Base-by-base conservation (phyloP, 2,797 vertebrate genomes). In the Myotis myotis region DNA sequence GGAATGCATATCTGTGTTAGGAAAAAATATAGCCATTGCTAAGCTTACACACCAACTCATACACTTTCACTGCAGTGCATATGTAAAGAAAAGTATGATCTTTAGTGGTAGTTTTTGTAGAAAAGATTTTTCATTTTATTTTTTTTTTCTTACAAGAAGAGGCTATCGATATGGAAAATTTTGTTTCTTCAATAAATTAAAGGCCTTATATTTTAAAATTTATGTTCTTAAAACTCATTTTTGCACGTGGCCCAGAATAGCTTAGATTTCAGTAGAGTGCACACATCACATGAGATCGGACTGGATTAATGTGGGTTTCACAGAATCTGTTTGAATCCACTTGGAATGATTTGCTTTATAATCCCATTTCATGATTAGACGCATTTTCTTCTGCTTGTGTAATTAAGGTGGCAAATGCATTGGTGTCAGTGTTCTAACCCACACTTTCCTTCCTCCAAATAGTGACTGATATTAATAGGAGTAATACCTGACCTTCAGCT, bases 271-370 rank as follows among this genome's bases (percentile, higher is more conserved):
- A 93, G 85, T 93, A 10, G 80, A 93, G 20, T 30, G 38, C 95
- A 5, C 10, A 91, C 36, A 80, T 93, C 66, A 87, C 60, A 71
- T 70, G 95, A 93, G 64, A 7, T 4, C 19, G 82, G 88, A 47
- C 36, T 95, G 72, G 84, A 93, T 9, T 47, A 86, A 66, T 89
- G 38, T 97, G 87, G 86, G 95, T 95, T 97, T 93, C 94, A 92
- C 85, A 96, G 93, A 41, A 19, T 96, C 96, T 30, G 36, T 96
- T 76, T 96, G 62, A 90, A 74, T 81, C 51, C 57, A 53, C 25
- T 95, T 75, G 12, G 47, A 92, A 83, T 76, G 6, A 82, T 97
- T 97, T 97, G 64, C 13, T 82, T 95, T 89, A 57, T 79, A 97
- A 96, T 93, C 90, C 92, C 68, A 70, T 89, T 75, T n/a, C 22